Evolutionary conservation across 2,113 vertebrate species (phyloP), one percentile per base, ranked within the genome.

Genomic region (Patagioenas fasciata): DNA sequence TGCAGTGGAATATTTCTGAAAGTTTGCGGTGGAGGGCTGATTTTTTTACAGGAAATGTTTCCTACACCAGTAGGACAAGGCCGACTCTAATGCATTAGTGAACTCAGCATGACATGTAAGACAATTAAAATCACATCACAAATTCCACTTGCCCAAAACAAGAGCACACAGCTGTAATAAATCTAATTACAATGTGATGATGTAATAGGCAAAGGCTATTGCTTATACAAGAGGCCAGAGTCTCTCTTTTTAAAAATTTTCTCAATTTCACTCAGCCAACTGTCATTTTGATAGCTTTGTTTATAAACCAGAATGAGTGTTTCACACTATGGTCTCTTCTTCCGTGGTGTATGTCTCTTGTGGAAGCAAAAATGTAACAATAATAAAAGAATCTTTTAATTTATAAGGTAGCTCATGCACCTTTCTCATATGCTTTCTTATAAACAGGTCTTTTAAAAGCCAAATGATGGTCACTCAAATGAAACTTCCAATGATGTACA

Each of bases 101-200:
- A 96, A 97, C 80, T 44, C 54, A 67, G 42, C 26, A 32, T 11
- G 40, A 82, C 64, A 87, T 11, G 13, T 78, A 89, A 90, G 72
- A 50, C 69, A 90, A 91, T 86, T 94, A 95, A 96, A 97, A 95
- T 69, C 70, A 91, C 71, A 97, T 90, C 75, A 51, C 58, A 61
- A 65, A 80, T 72, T 84, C 42, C n/a, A 58, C 75, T 95, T 81
- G 83, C 78, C 74, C 61, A 93, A 79, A 90, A 34, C 53, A 53
- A 72, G 38, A 95, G 51, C 72, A 82, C 42, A 23, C 7, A 66
- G 64, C 56, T 50, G 4, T 85, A 93, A 93, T 92, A 97, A 92
- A 91, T 50, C 74, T 92, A 96, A 77, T 70, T 57, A 80, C 38
- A 92, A 51, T 47, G 34, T 72, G 57, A 85, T 93, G 86, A 93